Percentiles rank a stretch among this genome's conserved stretches.
phyloP scores from a whole-genome alignment of 2,888 invertebrate genomes.

The Balanococcus diminutus region DNA sequence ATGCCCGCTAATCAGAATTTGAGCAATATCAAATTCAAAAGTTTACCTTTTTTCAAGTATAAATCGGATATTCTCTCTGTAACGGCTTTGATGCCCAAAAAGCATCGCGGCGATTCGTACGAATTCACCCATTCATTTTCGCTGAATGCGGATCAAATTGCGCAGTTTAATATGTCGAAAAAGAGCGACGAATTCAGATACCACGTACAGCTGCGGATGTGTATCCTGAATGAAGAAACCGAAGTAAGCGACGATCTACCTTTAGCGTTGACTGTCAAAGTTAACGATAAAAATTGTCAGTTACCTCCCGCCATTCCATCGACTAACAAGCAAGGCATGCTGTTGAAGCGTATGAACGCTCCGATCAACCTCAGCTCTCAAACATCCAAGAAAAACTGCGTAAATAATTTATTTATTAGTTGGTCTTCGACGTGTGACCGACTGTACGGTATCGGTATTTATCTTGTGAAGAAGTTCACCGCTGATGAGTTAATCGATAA shows the following conservation, averaged over 20 bases:
- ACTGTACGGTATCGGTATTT: conserved; percentile 20
- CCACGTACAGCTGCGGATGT: conserved; percentile 18
- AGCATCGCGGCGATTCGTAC: conserved; percentile 2
- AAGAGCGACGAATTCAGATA: not conserved
- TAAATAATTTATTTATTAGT: conserved; percentile 15
- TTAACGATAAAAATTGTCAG: conserved; percentile 40
- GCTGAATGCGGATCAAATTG: not conserved
- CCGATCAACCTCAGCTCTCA: conserved; percentile 38
- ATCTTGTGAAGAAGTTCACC: not conserved
- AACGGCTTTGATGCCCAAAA: conserved; percentile 22
- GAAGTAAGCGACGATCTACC: conserved; percentile 38
- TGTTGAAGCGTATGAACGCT: conserved; percentile 1
- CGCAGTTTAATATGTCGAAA: not conserved
- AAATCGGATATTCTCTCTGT: conserved; percentile 31
- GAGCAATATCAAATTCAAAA: not conserved
- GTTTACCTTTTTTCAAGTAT: conserved; percentile 41
- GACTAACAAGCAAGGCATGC: not conserved
- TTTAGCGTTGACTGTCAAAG: not conserved
- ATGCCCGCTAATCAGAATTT: conserved; percentile 21
- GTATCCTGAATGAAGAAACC: conserved; percentile 17
- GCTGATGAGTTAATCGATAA: conserved; percentile 44
- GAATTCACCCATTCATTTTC: conserved; percentile 22
- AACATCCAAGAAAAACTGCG: not conserved
- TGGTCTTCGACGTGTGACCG: conserved; percentile 40
- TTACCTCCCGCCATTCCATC: not conserved